Evolutionary conservation across 2,888 invertebrate genomes (phyloP), one percentile per base, ranked within the genome.

Genomic region (Dastarcus helophoroides): DNA sequence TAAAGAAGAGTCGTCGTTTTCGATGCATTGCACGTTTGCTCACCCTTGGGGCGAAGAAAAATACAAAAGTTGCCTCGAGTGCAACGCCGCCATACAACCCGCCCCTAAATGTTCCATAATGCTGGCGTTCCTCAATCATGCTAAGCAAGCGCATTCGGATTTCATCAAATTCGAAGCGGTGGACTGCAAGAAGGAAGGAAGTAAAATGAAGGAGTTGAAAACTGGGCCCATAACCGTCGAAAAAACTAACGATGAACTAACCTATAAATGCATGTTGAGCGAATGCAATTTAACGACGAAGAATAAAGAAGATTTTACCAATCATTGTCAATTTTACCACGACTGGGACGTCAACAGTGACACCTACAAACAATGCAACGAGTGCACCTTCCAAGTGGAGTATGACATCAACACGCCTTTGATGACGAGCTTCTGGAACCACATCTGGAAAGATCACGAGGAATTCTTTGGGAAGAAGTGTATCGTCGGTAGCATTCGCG

Each of bases 301-400:
- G 10, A 46, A 48, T 14, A 43, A 46, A 16, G 42, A 46, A 2
- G 39, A 44, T 3, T 60, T 60, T 40, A 40, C 48, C 25, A 35
- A 33, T 13, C 62, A 62, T 38, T 61, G 57, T 36, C 46, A 43
- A 15, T 44, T 46, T n/a, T 46, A 44, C 2, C 61, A 62, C 35
- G 31, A 32, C 7, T 28, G 31, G 17, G 16, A 29, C 10, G 14
- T 17, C 4, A 15, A 21, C 6, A 11, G 11, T n/a, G 19, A 37
- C 13, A 37, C 22, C n/a, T 38, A 28, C 24, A 25, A 29, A 3
- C 28, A 36, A 8, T 43, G 43, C 26, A 22, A 25, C 7, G 33
- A 35, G 10, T 43, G 43, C 22, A 25, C 28, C 14, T 10, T 7
- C 5, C 29, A 31, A 19, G 15, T 41, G 2, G 29, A 12, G 2